Evolutionary conservation across 2,113 vertebrate species (phyloP), one percentile per base, ranked within the genome.

Genomic region (Meriones unguiculatus): DNA sequence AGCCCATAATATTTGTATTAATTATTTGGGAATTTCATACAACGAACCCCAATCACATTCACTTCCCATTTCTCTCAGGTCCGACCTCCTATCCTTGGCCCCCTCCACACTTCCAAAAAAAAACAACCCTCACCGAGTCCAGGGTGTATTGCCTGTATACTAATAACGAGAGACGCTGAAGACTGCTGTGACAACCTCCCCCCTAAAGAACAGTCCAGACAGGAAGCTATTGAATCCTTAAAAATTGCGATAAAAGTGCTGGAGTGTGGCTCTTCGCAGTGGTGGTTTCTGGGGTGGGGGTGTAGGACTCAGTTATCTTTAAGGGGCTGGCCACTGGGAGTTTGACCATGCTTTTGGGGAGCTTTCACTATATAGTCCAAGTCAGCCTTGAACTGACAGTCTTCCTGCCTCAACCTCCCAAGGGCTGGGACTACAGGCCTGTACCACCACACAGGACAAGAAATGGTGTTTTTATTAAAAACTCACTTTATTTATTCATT

Each of bases 391-490:
- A 73, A 59, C 35, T 41, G 52, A 41, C 2, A 22, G 46, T 59
- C 9, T 35, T 75, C n/a, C 35, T 73, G 35, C 52, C 87, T 75
- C 70, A 1, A 17, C 54, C 24, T 62, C n/a, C 54, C 17, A 25
- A 32, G 35, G 30, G 35, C 69, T 88, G 52, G 70, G 17, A 41
- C 75, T 28, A 75, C 2, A 75, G 70, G n/a, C 54, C 10, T 62
- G 54, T 46, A 46, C 24, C 54, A 76, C 87, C 24, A 20, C 17
- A 30, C 18, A 41, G 4, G 11, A 38, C n/a, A 41, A 17, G 18
- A 76, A 72, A 4, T 46, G 38, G 50, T 32, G 30, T 54, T 91
- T 70, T 91, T 89, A 78, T 87, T 84, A 77, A 96, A 90, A 85
- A 25, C 72, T 28, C 59, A n/a, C 93, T 59, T 87, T 65, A 20